Evolutionary conservation across 2,888 invertebrate species (phyloP), one percentile per base, ranked within the genome.

Genomic region (Oxyteleia sp.): DNA sequence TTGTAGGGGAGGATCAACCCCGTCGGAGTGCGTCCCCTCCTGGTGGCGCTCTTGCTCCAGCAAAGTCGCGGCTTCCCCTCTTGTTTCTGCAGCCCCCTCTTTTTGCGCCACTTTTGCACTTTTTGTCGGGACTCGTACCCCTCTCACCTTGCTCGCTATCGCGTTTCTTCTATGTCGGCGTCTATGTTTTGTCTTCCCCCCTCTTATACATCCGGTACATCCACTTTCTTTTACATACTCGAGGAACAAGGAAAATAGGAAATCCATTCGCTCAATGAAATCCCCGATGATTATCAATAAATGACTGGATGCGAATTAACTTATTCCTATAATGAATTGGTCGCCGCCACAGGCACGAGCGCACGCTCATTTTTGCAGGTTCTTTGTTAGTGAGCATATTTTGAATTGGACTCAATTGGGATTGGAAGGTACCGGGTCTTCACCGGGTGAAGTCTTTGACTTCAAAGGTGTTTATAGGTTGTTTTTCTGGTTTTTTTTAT

Each of bases 21-120:
- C 84, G 82, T 83, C 83, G 83, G 84, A 75, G 84, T 59, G 43
- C 75, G 66, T 78, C 82, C 76, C 84, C 71, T 20, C 63, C 29
- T 38, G 55, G n/a, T 51, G 10, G 29, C 69, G 35, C 57, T 59
- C 83, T 75, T 72, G 74, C 51, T 75, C 57, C 72, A 41, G 57
- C 75, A 26, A 80, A 76, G 68, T 80, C 53, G 43, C 43, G 53
- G 61, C 83, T 53, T 55, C 82, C 68, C 68, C 84, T 78, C 85
- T 57, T 81, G 74, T 82, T 82, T 63, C 66, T 53, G 43, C 61
- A 43, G 11, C 45, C 72, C 82, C 78, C 80, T 55, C 86, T 83
- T 83, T 85, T 66, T 84, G 82, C 82, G 75, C 74, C 82, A 83
- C 83, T 84, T 83, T 76, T 80, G 81, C 83, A 78, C 78, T 83